phyloP scores from a whole-genome alignment of 2,888 invertebrate species.

The Ophion costatus region DNA sequence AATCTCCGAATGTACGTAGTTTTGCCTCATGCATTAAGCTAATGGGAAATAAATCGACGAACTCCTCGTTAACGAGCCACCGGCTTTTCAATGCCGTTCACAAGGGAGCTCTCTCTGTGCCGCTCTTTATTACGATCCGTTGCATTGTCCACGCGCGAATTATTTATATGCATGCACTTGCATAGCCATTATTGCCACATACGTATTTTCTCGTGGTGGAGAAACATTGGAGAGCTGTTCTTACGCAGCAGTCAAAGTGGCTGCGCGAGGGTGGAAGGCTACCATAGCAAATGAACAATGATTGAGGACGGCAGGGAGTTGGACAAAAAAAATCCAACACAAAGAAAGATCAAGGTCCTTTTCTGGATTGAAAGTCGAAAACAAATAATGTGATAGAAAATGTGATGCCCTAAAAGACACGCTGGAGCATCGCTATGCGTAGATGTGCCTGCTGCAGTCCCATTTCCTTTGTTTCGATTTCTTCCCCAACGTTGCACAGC shows the following conservation, averaged over 20 bases:
- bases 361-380: slow-evolving; percentile 18
- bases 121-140: slow-evolving; percentile 33
- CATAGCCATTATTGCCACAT: not conserved
- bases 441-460: slow-evolving; percentile 11
- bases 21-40: slow-evolving; percentile 7
- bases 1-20: slow-evolving; percentile 2
- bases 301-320: not conserved
- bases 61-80: slow-evolving; percentile 44
- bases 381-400: slow-evolving; percentile 24
- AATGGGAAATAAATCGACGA: slow-evolving; percentile 35
- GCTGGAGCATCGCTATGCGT: slow-evolving; percentile 19
- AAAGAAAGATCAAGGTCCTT: slow-evolving; percentile 16
- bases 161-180: not conserved
- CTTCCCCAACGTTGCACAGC: slow-evolving; percentile 38
- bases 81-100: slow-evolving; percentile 17
- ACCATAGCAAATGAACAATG: not conserved
- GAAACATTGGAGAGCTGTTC: slow-evolving; percentile 22
- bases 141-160: slow-evolving; percentile 16
- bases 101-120: not conserved
- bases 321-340: not conserved
- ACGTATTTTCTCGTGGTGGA: slow-evolving; percentile 18
- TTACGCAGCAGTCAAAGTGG: slow-evolving; percentile 10
- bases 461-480: slow-evolving; percentile 56
- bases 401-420: slow-evolving; percentile 5
- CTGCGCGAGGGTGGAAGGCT: not conserved